Percentiles rank a stretch among this genome's conserved stretches.
These are phyloP conservation scores for Bradypus variegatus DNA, from an alignment of 2,797 vertebrate genomes.

Conservation along the genomic window DNA sequence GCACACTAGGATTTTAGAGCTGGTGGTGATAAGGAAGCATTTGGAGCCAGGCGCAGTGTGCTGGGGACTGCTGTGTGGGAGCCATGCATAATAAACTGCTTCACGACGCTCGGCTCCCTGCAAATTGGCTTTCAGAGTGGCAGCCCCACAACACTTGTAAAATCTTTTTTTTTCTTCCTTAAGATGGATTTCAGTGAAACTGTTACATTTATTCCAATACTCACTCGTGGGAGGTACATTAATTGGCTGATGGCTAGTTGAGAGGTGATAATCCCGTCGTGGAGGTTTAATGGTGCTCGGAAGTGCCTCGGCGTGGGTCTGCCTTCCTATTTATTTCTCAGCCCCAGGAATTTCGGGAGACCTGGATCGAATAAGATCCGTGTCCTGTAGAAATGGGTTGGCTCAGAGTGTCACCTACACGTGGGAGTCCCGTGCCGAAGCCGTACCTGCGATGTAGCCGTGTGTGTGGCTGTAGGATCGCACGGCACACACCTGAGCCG, in stretches of 20 bases:
- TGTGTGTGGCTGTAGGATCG: fast-evolving
- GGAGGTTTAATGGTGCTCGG: background rate
- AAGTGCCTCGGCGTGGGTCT: background rate
- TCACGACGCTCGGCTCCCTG: background rate
- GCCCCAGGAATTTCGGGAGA: conserved; percentile 29
- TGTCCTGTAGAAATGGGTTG: fast-evolving
- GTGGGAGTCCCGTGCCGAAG: background rate
- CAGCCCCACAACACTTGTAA: background rate
- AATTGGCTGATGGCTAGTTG: conserved; percentile 10
- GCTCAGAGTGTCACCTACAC: background rate
- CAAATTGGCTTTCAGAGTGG: conserved; percentile 36
- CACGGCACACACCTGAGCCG: fast-evolving
- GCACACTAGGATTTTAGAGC: background rate
- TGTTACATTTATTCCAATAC: background rate
- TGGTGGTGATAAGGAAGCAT: background rate
- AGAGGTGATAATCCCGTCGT: background rate
- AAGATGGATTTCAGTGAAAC: background rate
- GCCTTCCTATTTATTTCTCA: conserved; percentile 15
- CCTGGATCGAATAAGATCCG: background rate
- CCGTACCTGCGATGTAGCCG: fast-evolving
- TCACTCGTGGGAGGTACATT: background rate
- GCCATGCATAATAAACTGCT: background rate
- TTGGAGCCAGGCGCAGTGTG: background rate
- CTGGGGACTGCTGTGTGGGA: background rate
- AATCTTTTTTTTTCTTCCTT: conserved; percentile 32